Percentiles rank a stretch among this genome's conserved stretches.
Conservation (phyloP, 2,797 vertebrate species). For the Psittacula derbiana region DNA sequence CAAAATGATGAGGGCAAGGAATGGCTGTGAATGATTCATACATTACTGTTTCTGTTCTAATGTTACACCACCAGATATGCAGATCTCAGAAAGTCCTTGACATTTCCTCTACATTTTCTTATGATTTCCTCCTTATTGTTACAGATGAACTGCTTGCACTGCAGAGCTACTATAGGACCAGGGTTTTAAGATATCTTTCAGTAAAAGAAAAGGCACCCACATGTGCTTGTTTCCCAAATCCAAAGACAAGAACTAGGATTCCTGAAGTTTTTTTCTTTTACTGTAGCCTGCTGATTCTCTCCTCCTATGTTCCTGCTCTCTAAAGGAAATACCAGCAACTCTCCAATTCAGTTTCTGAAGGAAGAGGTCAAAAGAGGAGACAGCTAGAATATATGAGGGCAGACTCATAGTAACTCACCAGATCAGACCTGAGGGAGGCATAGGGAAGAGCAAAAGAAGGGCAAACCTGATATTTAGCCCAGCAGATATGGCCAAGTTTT, state of each 20-base stretch:
- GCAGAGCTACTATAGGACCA: not conserved
- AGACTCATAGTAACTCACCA: not conserved
- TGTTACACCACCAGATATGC: not conserved
- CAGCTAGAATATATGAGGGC: not conserved
- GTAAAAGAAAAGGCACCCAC: not conserved
- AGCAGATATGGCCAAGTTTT: not conserved
- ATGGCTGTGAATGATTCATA: not conserved
- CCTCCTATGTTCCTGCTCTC: not conserved
- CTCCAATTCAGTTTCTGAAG: not conserved
- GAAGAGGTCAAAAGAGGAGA: not conserved
- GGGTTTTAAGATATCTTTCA: not conserved
- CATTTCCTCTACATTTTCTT: slow-evolving; percentile 3
- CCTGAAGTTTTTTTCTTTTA: not conserved
- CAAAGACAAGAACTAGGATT: not conserved
- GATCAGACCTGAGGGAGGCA: not conserved
- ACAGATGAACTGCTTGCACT: not conserved
- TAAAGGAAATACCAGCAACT: not conserved
- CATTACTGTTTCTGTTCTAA: not conserved
- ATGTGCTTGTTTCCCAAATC: not conserved
- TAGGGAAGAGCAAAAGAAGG: not conserved
- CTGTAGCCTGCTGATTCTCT: not conserved
- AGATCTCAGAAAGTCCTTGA: not conserved
- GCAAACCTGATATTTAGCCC: not conserved
- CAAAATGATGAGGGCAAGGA: not conserved
- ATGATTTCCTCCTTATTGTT: slow-evolving; percentile 14